Base-by-base conservation (phyloP, 2,797 vertebrate genomes). In the Melanotaenia parkinsoni region DNA sequence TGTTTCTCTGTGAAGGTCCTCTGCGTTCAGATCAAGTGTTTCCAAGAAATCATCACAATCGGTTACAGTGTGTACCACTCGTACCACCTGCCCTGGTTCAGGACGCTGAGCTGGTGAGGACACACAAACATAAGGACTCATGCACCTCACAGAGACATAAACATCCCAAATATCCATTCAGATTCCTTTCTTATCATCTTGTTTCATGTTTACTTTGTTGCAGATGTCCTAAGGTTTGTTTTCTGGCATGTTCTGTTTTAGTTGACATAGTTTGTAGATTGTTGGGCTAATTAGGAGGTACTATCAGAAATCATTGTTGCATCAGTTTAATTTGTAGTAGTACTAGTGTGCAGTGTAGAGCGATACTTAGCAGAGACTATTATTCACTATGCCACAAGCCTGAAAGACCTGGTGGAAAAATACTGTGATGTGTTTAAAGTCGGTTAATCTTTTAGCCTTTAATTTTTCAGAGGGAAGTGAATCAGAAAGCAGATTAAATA, bases 11-110 rank as follows among this genome's bases (percentile, higher is more conserved):
- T 76, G 16, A 92, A 99, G 98, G 98, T 99, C 80, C 95, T 99
- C 87, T 96, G 96, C 79, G 97, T 99, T 70, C 98, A 99, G 94
- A 99, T 99, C 85, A 99, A 99, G 74, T 99, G 98, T 89, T 99
- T 99, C 94, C 97, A 99, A 0, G 98, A 99, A 92, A 99, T 99
- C 83, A 99, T 99, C 94, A 97, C 95, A 2, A 99, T 99, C 4
- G 98, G 97, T 74, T 99, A 99, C 91, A 99, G 95, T 0, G 98
- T 99, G 62, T 99, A 99, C 86, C 98, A 98, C 90, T 95, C 95
- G 33, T 95, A 99, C 1, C 95, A 99, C 86, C 94, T 99, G 63
- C 98, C 98, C 67, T 99, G 98, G 98, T 99, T 99, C 94, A 94
- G 98, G 86, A 98, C 97, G 0, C 92, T 99, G 81, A 99, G 98